Percentiles rank a stretch among this genome's conserved stretches.
Evolutionary conservation across 2,113 vertebrate genomes (phyloP).

Genomic region (Todiramphus chloris): DNA sequence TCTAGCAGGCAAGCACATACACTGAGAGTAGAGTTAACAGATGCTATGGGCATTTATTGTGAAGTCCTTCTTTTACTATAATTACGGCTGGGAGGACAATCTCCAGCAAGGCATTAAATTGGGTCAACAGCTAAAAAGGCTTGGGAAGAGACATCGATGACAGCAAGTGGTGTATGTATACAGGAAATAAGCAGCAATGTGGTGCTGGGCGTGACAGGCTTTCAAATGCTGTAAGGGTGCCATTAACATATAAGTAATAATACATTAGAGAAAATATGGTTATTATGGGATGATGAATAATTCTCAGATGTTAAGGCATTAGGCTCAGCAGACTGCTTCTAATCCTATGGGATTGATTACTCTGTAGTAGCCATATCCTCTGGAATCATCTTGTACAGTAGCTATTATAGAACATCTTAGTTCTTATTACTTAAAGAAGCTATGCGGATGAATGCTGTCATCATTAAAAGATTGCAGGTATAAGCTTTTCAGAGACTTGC

Average conservation of each 20-base stretch:
- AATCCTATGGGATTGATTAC: conserved; percentile 13
- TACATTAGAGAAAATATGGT: conserved; percentile 41
- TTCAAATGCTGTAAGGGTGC: conserved; percentile 21
- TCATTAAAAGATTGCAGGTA: background rate
- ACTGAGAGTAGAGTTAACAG: conserved; percentile 27
- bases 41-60: conserved; percentile 26
- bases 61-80: conserved; percentile 51
- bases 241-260: conserved; percentile 67
- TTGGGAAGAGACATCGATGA: conserved; percentile 35
- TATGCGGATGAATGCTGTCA: background rate
- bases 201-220: background rate
- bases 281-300: conserved; percentile 46
- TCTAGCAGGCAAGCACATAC: background rate
- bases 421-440: background rate
- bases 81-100: conserved; percentile 63
- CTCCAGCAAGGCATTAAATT: conserved; percentile 74
- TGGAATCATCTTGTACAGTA: background rate
- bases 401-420: background rate
- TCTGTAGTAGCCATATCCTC: background rate
- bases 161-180: conserved; percentile 23
- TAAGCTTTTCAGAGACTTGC: background rate
- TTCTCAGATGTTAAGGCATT: conserved; percentile 36
- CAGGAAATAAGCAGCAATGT: conserved; percentile 1
- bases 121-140: conserved; percentile 70
- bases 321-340: conserved; percentile 27